Base-by-base conservation (phyloP, 2,888 invertebrate genomes). In the Clunio marinus region DNA sequence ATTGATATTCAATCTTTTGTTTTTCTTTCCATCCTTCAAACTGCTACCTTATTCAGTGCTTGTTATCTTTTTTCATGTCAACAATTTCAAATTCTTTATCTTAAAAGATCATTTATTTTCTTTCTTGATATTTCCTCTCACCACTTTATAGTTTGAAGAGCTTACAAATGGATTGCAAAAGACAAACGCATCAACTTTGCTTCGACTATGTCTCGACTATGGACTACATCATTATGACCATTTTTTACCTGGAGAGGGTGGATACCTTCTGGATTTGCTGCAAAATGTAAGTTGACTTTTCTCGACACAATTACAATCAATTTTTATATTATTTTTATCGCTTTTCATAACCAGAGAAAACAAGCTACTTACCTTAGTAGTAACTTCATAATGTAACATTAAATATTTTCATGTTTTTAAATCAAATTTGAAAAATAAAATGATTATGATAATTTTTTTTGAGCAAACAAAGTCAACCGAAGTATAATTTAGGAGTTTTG, bases 191-290 rank as follows among this genome's bases (percentile, higher is more conserved):
- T 77, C 78, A n/a, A 74, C 74, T 69, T 75, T 79, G 70, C 70
- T 79, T 1, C 76, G 79, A 71, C 74, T 77, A 8, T 78, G 79
- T 69, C 74, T 79, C 37, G 75, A 77, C 46, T 79, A 78, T 66
- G 75, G 76, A 1, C 73, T 74, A 13, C 75, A 73, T 65, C 73
- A 77, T 17, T 73, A 77, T 27, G 74, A 74, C 28, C 74, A 74
- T 13, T 79, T 79, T 70, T 70, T 78, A 71, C 79, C 79, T 0
- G 79, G 79, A n/a, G 79, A 79, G 70, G 78, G 77, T 46, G 76
- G 77, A 20, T 78, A 78, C 70, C 73, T 79, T 67, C 75, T 79
- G 69, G 77, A 78, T 70, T 74, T 79, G 72, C 71, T 79, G 65
- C 76, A 77, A 68, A 77, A 78, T 76, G 79, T 79, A 68, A 74